Base-by-base conservation (phyloP, 2,888 invertebrate species). In the Drosophila incognita region DNA sequence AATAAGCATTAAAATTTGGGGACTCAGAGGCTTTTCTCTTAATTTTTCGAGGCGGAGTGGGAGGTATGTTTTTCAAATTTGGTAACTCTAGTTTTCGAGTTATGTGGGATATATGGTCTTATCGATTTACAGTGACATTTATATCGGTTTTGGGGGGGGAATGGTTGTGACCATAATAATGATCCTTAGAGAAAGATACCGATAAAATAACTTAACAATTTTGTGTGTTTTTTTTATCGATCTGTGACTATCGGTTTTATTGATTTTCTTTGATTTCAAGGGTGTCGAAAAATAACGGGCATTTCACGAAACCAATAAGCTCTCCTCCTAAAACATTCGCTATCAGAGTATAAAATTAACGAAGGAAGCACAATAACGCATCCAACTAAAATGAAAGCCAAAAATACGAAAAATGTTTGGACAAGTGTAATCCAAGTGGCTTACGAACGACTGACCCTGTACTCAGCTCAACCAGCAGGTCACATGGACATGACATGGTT, bases 381-480 rank as follows among this genome's bases (percentile, higher is more conserved):
- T 63, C 66, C 59, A 64, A 48, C 59, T 54, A 36, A 69, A 69
- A 61, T 58, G 52, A 73, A 74, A 58, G 49, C 51, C 27, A 69
- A 74, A 61, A 40, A 69, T 65, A 57, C 63, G 60, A 68, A 70
- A 10, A 52, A 52, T 74, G 74, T 87, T 46, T 58, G 84, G 78
- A 64, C 67, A 81, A 83, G 75, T 71, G 74, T 77, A 86, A 87
- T 81, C 82, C 84, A 78, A 82, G 81, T 69, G 77, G 83, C 73
- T 67, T 74, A 63, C 70, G 59, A 53, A 67, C 51, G 49, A 35
- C 62, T 62, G 65, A 54, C 61, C 54, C 59, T 38, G 29, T 10
- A 29, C 29, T 27, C 18, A 49, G 29, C 18, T 10, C 21, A 24
- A 36, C 18, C 27, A 27, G n/a, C 51, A 40, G 21, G 38, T n/a